Evolutionary conservation across 1,140 invertebrate species (phyloP), one percentile per base, ranked within the genome.

Genomic region (Danaus plexippus): DNA sequence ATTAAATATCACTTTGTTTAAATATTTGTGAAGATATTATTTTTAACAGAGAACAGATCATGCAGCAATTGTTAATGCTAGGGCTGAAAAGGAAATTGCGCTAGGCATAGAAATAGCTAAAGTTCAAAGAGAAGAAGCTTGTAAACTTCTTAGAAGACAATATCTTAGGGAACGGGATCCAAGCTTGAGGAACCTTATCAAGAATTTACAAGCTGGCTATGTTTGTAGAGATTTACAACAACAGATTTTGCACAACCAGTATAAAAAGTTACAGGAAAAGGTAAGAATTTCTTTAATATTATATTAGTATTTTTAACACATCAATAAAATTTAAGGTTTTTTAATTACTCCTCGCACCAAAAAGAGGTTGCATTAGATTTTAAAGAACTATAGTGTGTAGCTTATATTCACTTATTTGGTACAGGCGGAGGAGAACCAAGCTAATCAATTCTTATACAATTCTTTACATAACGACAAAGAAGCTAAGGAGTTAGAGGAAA

Each of bases 191-290:
- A 59, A 68, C n/a, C 52, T 86, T 46, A 47, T 59, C 1, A 70
- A 59, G 48, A 81, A 79, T 42, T 57, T 86, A 9, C 72, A 80
- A 46, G 77, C 77, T 7, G 81, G 77, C 1, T 86, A 86, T 60
- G 75, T 83, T 0, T 77, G 78, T 55, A 63, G 75, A 40, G 83
- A 86, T 57, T 41, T 78, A 4, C 61, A 76, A 46, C 76, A 80
- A 43, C 83, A 86, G 54, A 86, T 86, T 15, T 47, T 77, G n/a
- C 62, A 80, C 47, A 86, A 86, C 66, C 57, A 86, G 48, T 85
- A 85, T 52, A 81, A 59, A 32, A 71, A 54, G 15, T 15, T 80
- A 41, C 81, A 85, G 44, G 75, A 77, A 40, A 78, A 85, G 69
- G 83, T 83, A 61, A 59, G n/a, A 40, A 10, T 11, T 46, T 32